Evolutionary conservation across 1,140 invertebrate species (phyloP).

Genomic region (Colletes latitarsis): DNA sequence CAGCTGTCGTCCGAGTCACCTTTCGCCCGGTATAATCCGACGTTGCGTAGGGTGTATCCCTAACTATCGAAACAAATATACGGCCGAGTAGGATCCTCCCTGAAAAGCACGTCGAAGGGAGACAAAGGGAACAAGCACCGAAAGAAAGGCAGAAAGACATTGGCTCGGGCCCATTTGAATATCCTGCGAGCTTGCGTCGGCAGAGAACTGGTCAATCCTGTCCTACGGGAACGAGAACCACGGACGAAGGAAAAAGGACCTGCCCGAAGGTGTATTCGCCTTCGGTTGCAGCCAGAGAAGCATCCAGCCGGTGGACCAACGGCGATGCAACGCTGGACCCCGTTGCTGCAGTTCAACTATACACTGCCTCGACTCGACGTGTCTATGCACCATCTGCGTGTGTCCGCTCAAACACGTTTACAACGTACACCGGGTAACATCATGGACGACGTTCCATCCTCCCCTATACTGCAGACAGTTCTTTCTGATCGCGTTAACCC

Average conservation of each 20-base stretch:
- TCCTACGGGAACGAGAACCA: conserved; percentile 44
- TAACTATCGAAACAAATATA: background rate
- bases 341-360: background rate
- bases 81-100: background rate
- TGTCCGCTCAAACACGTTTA: background rate
- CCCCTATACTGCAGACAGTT: too few relatives aligned
- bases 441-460: background rate
- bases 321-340: conserved; percentile 32
- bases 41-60: background rate
- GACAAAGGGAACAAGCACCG: conserved; percentile 17
- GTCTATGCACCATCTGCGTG: conserved; percentile 2
- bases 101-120: background rate
- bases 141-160: conserved; percentile 27
- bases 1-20: too few relatives aligned
- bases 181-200: conserved; percentile 46
- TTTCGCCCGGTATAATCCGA: too few relatives aligned
- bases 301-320: conserved; percentile 23
- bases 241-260: conserved; percentile 55
- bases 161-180: conserved; percentile 51
- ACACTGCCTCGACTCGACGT: background rate
- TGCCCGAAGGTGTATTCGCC: conserved; percentile 30
- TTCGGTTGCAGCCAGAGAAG: conserved; percentile 23
- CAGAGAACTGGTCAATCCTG: conserved; percentile 63
- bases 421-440: background rate
- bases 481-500: too few relatives aligned